Conservation (phyloP, 1,140 invertebrate species). For the Drosophila serrata region DNA sequence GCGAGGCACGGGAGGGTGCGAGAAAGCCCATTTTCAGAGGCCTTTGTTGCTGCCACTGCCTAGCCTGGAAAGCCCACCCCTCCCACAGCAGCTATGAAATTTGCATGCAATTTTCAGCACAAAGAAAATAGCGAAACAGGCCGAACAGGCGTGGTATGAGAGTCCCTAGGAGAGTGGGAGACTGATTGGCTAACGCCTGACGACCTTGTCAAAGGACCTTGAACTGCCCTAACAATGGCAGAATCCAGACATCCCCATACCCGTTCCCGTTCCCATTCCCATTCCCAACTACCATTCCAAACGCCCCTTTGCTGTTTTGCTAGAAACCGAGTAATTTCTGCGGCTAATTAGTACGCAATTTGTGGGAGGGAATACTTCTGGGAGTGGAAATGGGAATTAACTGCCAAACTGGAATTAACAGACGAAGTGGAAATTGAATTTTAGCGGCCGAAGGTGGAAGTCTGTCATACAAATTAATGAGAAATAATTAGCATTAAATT, state of each 20-base stretch:
- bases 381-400: slow-evolving; percentile 14
- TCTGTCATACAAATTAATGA: not conserved
- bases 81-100: slow-evolving; percentile 54
- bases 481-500: not conserved
- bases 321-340: slow-evolving; percentile 38
- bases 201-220: slow-evolving; percentile 70
- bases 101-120: slow-evolving; percentile 71
- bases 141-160: not conserved
- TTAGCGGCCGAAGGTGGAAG: slow-evolving; percentile 21
- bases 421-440: slow-evolving; percentile 19
- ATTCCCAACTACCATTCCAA: not conserved
- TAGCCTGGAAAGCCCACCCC: slow-evolving; percentile 42
- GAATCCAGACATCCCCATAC: slow-evolving; percentile 20
- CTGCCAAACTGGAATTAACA: slow-evolving; percentile 29
- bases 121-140: slow-evolving; percentile 15
- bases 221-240: slow-evolving; percentile 43
- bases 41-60: slow-evolving; percentile 37
- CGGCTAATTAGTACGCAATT: slow-evolving; percentile 65
- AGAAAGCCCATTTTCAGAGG: slow-evolving; percentile 14
- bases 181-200: slow-evolving; percentile 40
- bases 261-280: not conserved
- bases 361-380: slow-evolving; percentile 10
- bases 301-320: slow-evolving; percentile 60
- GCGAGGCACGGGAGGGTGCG: slow-evolving; percentile 10
- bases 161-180: not conserved